These are phyloP conservation scores for Muschampia plurimacula DNA, from an alignment of 2,888 invertebrate species.

Conservation along the genomic window DNA sequence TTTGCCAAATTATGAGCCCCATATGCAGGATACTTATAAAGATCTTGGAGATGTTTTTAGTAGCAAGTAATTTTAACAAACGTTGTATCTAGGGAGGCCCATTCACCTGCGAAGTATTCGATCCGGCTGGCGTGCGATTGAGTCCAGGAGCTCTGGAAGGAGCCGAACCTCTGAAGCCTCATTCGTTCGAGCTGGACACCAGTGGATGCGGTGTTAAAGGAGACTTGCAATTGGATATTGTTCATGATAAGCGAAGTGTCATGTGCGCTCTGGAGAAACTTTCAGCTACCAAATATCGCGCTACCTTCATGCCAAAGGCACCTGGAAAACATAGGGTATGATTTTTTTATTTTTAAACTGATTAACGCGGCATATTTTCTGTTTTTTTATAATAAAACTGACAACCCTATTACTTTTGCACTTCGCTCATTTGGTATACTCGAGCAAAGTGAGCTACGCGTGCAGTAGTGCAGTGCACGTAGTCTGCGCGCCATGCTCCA, in stretches of 20 bases:
- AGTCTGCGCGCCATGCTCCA: no score
- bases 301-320: conserved; percentile 92
- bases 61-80: not conserved
- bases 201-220: conserved; percentile 90
- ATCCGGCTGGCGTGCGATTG: conserved; percentile 95
- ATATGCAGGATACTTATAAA: not conserved
- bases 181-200: conserved; percentile 91
- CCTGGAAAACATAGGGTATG: conserved; percentile 90
- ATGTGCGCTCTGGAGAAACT: conserved; percentile 93
- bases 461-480: no score
- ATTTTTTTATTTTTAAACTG: not conserved
- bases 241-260: conserved; percentile 94
- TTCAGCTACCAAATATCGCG: conserved; percentile 90
- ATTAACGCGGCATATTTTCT: no score
- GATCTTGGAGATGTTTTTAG: not conserved
- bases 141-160: conserved; percentile 90
- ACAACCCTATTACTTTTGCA: no score
- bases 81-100: conserved; percentile 92
- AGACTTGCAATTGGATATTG: conserved; percentile 95
- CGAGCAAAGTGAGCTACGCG: no score
- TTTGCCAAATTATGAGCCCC: not conserved
- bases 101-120: conserved; percentile 97
- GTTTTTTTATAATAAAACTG: no score
- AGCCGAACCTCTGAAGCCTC: conserved; percentile 93
- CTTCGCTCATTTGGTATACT: no score